These are phyloP conservation scores for Macrosoma leucophasiata DNA, from an alignment of 2,888 invertebrate species.

Conservation along the genomic window DNA sequence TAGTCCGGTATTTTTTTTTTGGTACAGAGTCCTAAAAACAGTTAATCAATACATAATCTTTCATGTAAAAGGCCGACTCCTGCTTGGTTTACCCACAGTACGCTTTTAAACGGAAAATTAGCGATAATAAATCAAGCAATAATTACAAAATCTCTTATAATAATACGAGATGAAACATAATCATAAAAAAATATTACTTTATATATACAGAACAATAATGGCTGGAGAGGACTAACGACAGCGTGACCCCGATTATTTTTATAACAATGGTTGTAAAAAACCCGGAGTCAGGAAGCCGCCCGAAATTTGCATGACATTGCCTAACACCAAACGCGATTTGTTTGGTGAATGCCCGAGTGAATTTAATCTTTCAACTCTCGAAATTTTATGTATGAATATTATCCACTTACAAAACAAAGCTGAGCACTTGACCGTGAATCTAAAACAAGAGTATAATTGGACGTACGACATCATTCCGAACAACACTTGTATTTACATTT, in stretches of 20 bases:
- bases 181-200: constrained; percentile 1
- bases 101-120: no score
- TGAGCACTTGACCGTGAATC: constrained; percentile 24
- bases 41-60: no score
- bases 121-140: no score
- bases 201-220: constrained; percentile 34
- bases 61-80: no score
- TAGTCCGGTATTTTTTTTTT: no score
- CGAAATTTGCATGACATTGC: constrained; percentile 62
- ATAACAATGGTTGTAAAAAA: constrained; percentile 57
- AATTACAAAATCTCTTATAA: no score
- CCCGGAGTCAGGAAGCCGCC: constrained; percentile 41
- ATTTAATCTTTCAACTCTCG: constrained; percentile 33
- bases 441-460: constrained; percentile 9
- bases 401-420: constrained; percentile 24
- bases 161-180: no score
- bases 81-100: no score
- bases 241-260: constrained; percentile 62
- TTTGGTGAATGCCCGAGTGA: constrained; percentile 46
- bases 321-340: constrained; percentile 51
- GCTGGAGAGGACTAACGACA: constrained; percentile 44
- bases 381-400: constrained; percentile 45
- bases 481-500: constrained; percentile 1
- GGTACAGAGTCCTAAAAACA: no score
- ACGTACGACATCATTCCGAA: not conserved